These are phyloP conservation scores for Pampus argenteus DNA, from an alignment of 2,797 vertebrate genomes.

Conservation along the genomic window DNA sequence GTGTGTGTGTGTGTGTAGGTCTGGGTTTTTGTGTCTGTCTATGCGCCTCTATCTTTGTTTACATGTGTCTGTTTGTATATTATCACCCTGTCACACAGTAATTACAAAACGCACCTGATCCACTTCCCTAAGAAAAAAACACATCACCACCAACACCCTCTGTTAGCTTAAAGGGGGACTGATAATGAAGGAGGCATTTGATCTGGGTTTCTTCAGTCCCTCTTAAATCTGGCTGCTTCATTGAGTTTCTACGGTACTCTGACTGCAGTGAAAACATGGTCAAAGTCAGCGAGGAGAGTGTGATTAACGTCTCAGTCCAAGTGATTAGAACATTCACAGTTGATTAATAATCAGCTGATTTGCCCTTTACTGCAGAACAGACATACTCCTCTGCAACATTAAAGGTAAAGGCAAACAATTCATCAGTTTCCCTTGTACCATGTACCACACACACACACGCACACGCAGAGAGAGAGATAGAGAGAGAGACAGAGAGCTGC, in stretches of 20 bases:
- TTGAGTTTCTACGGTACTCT: slow-evolving; percentile 9
- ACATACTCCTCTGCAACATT: slow-evolving; percentile 38
- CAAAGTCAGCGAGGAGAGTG: slow-evolving; percentile 45
- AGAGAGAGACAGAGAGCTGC: neutral
- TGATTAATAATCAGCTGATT: slow-evolving; percentile 72
- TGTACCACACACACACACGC: slow-evolving; percentile 1
- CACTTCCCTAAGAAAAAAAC: slow-evolving; percentile 29
- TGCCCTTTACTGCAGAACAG: slow-evolving; percentile 48
- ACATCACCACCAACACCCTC: neutral
- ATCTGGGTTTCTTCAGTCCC: slow-evolving; percentile 49
- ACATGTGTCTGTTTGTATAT: slow-evolving; percentile 23
- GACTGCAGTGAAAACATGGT: slow-evolving; percentile 36
- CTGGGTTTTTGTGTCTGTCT: slow-evolving; percentile 3
- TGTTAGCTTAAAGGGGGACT: slow-evolving; percentile 23
- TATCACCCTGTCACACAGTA: slow-evolving; percentile 49
- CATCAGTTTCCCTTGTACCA: slow-evolving; percentile 27
- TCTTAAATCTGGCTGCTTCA: slow-evolving; percentile 31
- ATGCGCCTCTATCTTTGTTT: slow-evolving; percentile 7
- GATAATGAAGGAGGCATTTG: slow-evolving; percentile 47
- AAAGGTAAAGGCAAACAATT: slow-evolving; percentile 55
- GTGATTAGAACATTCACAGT: slow-evolving; percentile 57
- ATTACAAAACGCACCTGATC: slow-evolving; percentile 73
- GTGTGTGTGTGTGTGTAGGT: neutral
- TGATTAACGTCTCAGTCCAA: slow-evolving; percentile 50
- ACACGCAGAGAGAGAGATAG: neutral